phyloP scores from a whole-genome alignment of 2,888 invertebrate genomes.

The Hydriomena furcata region DNA sequence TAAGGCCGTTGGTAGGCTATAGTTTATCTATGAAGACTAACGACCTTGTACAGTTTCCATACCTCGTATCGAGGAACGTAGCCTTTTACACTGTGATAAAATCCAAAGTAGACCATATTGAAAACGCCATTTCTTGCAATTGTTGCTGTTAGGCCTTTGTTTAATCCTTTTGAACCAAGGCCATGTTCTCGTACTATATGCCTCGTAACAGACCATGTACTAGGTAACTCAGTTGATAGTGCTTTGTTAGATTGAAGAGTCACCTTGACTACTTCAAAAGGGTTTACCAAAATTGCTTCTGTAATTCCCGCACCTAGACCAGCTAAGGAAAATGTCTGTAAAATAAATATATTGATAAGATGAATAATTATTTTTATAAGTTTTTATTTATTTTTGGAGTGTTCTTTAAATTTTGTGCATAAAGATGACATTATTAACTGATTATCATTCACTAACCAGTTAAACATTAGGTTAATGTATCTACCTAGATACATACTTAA shows the following conservation, averaged over 20 bases:
- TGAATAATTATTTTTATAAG: too few relatives aligned
- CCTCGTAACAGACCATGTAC: slow-evolving; percentile 91
- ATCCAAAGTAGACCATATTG: slow-evolving; percentile 97
- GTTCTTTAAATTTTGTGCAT: too few relatives aligned
- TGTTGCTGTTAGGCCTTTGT: slow-evolving; percentile 95
- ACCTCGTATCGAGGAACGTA: slow-evolving; percentile 86
- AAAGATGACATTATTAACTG: too few relatives aligned
- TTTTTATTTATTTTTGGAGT: too few relatives aligned
- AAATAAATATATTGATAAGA: slow-evolving; percentile 32
- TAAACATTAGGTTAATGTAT: too few relatives aligned
- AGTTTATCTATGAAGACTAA: too few relatives aligned
- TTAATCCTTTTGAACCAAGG: slow-evolving; percentile 90
- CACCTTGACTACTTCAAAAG: slow-evolving; percentile 98
- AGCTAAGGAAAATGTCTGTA: slow-evolving; percentile 93
- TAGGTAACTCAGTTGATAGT: slow-evolving; percentile 85
- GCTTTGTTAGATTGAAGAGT: slow-evolving; percentile 90
- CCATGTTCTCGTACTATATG: slow-evolving; percentile 90
- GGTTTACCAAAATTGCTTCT: slow-evolving; percentile 96
- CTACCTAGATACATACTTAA: neutral
- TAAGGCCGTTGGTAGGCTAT: too few relatives aligned
- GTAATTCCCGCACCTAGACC: slow-evolving; percentile 95
- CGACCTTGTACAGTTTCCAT: slow-evolving; percentile 32
- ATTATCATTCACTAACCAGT: too few relatives aligned
- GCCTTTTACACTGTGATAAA: slow-evolving; percentile 95
- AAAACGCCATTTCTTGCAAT: slow-evolving; percentile 95